These are phyloP conservation scores for Sarcophaga peregrina DNA, from an alignment of 1,140 invertebrate species.

Conservation along the genomic window DNA sequence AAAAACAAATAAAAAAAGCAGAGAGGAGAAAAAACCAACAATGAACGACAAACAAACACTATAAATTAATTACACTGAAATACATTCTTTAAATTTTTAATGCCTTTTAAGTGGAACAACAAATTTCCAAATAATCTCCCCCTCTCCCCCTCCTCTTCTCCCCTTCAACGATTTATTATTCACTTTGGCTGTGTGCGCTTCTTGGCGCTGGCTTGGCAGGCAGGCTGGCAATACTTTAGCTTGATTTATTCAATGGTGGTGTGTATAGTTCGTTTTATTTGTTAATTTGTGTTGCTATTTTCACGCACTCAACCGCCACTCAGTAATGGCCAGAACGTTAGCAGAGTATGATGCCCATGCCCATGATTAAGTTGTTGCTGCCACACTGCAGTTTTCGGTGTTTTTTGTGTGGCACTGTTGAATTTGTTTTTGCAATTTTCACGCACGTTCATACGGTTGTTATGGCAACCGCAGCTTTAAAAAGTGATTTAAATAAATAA, in stretches of 20 bases:
- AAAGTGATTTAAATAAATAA: background rate
- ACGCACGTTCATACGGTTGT: background rate
- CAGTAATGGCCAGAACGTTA: background rate
- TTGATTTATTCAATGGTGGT: background rate
- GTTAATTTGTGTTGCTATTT: background rate
- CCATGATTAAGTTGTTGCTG: background rate
- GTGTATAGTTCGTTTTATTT: no score
- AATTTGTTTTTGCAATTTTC: background rate
- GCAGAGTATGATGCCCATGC: no score
- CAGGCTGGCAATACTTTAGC: background rate
- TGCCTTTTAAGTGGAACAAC: background rate
- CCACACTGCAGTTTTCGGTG: background rate
- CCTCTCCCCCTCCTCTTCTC: no score
- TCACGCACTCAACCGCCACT: background rate
- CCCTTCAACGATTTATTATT: background rate
- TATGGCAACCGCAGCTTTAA: background rate
- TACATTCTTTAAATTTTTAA: background rate
- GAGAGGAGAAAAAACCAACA: background rate
- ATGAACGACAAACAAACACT: no score
- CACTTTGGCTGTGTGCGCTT: no score
- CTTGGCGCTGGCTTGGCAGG: no score
- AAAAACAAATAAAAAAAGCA: no score
- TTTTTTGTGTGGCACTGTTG: background rate
- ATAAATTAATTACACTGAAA: conserved; percentile 5
- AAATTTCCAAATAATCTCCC: background rate